phyloP scores from a whole-genome alignment of 2,797 vertebrate species.

The Danio tinwini region DNA sequence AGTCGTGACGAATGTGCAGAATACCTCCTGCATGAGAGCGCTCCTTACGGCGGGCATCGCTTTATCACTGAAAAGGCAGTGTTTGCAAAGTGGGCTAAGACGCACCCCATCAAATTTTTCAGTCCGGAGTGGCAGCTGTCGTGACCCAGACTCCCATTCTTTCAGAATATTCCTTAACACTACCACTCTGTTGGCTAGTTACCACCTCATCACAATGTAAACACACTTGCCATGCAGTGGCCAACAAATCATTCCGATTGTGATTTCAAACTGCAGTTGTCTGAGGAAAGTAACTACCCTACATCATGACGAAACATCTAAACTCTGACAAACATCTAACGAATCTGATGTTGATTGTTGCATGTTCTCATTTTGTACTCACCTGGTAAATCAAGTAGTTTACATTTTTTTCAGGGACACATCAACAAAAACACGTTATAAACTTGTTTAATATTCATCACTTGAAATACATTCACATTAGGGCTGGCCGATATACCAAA shows the following conservation, averaged over 20 bases:
- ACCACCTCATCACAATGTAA: constrained; percentile 31
- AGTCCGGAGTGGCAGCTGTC: constrained; percentile 92
- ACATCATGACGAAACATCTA: constrained; percentile 10
- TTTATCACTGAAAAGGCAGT: constrained; percentile 98
- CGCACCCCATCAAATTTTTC: constrained; percentile 91
- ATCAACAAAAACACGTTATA: neutral
- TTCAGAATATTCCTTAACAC: neutral
- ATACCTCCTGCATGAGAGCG: constrained; percentile 93
- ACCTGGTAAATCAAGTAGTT: constrained; percentile 26
- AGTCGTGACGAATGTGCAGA: constrained; percentile 92
- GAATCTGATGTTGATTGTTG: constrained; percentile 3
- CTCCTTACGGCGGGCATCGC: constrained; percentile 93
- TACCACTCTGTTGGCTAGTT: constrained; percentile 1
- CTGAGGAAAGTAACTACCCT: constrained; percentile 6
- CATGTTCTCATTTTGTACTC: constrained; percentile 38
- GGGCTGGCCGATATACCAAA: constrained; percentile 21
- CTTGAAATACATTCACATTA: neutral
- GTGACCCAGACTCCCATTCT: constrained; percentile 73
- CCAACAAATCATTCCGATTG: constrained; percentile 16
- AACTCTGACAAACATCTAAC: neutral
- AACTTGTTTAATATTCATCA: constrained; percentile 2
- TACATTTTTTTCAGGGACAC: neutral
- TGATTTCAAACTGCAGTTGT: constrained; percentile 24
- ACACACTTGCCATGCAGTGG: constrained; percentile 29
- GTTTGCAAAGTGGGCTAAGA: constrained; percentile 95